phyloP scores from a whole-genome alignment of 2,113 vertebrate species.

The Erpornis zantholeuca region DNA sequence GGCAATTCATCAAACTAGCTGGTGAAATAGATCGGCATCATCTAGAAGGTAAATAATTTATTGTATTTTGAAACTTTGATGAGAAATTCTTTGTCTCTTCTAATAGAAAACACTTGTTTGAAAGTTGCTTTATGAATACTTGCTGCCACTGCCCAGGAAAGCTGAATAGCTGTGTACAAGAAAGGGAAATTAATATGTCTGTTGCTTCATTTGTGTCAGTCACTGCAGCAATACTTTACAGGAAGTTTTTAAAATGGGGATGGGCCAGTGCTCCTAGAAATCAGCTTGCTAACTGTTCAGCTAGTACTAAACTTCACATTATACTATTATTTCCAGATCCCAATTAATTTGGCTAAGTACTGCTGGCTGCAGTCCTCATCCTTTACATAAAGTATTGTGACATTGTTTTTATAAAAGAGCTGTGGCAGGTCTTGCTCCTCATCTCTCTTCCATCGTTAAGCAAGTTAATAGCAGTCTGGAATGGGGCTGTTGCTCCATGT shows the following conservation, averaged over 20 bases:
- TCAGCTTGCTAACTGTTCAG: neutral
- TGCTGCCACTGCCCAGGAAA: neutral
- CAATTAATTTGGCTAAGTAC: neutral
- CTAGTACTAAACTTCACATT: neutral
- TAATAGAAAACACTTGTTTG: neutral
- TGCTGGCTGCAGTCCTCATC: neutral
- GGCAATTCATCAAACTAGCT: neutral
- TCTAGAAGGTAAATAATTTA: conserved; percentile 6
- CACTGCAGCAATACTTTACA: neutral
- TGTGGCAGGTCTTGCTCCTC: neutral
- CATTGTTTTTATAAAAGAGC: neutral
- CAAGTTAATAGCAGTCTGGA: neutral
- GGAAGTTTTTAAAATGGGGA: neutral
- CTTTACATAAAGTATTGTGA: neutral
- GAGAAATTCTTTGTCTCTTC: neutral
- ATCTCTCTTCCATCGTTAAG: neutral
- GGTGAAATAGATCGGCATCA: neutral
- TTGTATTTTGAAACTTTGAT: conserved; percentile 8
- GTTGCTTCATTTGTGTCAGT: neutral
- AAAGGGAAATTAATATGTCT: neutral
- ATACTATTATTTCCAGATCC: neutral
- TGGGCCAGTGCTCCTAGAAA: neutral
- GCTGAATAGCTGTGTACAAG: neutral
- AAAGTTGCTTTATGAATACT: neutral
- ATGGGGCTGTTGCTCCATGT: neutral